Evolutionary conservation across 2,113 vertebrate species (phyloP).

Genomic region (Formicarius rufipectus): DNA sequence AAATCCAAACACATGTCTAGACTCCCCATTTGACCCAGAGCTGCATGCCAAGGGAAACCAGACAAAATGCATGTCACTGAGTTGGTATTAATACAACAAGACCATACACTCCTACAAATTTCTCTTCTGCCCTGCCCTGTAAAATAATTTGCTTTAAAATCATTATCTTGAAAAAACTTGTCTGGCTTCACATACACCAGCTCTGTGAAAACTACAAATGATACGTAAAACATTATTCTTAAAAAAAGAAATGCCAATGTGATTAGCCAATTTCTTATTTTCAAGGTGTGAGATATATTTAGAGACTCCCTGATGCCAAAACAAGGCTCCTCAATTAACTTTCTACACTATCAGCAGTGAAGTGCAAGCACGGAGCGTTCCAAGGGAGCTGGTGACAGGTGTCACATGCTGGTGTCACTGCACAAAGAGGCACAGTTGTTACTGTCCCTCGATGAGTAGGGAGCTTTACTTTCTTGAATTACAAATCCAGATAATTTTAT

Average conservation of each 20-base stretch:
- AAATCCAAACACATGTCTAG: neutral
- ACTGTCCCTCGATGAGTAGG: neutral
- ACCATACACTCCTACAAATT: neutral
- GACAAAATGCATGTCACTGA: neutral
- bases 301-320: neutral
- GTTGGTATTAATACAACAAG: neutral
- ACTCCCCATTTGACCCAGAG: neutral
- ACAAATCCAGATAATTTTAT: conserved; percentile 5
- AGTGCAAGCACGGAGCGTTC: neutral
- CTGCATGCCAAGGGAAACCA: neutral
- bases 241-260: neutral
- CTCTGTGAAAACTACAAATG: neutral
- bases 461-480: conserved; percentile 3
- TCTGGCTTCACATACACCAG: neutral
- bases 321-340: neutral
- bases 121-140: neutral
- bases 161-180: neutral
- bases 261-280: neutral
- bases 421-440: conserved; percentile 6
- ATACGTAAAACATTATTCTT: neutral
- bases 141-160: neutral
- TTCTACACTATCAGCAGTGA: neutral
- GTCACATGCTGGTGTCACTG: neutral
- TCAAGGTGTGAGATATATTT: neutral
- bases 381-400: neutral